phyloP scores from a whole-genome alignment of 2,888 invertebrate species.

The Tetanocera ferruginea region DNA sequence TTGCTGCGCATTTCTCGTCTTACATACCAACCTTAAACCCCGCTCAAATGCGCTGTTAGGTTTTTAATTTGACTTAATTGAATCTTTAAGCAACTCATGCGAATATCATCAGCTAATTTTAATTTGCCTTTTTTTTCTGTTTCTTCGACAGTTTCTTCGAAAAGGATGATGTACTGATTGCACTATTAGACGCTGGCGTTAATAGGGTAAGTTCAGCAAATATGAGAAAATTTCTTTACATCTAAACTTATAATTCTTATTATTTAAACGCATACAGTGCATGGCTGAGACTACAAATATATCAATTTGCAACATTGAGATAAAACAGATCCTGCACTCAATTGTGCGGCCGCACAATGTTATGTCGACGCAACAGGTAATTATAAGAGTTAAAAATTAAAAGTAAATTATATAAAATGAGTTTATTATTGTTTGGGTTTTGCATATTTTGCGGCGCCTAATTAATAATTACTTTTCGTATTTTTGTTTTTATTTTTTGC shows the following conservation, averaged over 20 bases:
- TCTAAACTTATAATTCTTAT: background rate
- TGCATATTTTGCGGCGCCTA: too few relatives aligned
- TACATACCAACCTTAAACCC: too few relatives aligned
- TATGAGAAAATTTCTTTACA: background rate
- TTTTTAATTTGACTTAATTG: too few relatives aligned
- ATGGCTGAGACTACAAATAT: conserved; percentile 77
- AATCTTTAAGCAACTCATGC: too few relatives aligned
- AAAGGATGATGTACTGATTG: conserved; percentile 85
- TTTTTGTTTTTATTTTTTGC: too few relatives aligned
- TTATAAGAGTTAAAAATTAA: background rate
- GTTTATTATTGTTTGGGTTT: too few relatives aligned
- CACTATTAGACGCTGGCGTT: conserved; percentile 87
- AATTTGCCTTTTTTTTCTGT: too few relatives aligned
- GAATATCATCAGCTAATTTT: too few relatives aligned
- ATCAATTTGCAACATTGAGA: conserved; percentile 75
- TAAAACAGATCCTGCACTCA: conserved; percentile 84
- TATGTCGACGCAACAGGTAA: conserved; percentile 76
- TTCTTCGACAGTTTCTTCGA: conserved; percentile 80
- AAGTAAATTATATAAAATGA: too few relatives aligned
- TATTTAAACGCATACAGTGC: conserved; percentile 71
- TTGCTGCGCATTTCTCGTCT: too few relatives aligned
- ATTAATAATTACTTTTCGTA: too few relatives aligned
- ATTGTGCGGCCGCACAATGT: conserved; percentile 83
- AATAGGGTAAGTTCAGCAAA: conserved; percentile 79
- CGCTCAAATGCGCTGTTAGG: too few relatives aligned